Conservation (phyloP, 2,797 vertebrate genomes). For the Morus bassanus region DNA sequence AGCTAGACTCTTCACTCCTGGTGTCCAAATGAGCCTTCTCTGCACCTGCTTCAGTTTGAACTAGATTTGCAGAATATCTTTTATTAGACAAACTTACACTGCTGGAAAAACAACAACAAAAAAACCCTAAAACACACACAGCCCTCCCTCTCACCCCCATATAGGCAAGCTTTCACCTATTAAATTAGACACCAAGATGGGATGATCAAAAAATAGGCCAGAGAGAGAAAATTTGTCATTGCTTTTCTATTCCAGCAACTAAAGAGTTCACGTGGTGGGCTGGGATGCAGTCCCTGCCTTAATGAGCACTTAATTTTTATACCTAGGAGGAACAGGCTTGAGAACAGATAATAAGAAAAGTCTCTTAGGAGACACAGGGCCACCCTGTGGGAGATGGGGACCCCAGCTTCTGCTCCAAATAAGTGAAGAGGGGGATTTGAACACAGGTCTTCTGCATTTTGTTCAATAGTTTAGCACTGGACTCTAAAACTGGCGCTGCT, state of each 20-base stretch:
- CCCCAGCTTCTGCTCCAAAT: not conserved
- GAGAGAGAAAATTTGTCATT: not conserved
- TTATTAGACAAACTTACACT: not conserved
- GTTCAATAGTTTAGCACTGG: not conserved
- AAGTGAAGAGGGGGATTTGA: not conserved
- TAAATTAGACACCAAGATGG: not conserved
- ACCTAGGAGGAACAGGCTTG: not conserved
- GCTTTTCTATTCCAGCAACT: not conserved
- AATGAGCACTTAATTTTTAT: not conserved
- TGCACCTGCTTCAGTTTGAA: not conserved
- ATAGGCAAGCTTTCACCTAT: not conserved
- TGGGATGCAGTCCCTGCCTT: not conserved
- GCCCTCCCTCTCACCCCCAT: rapidly evolving
- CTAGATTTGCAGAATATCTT: not conserved
- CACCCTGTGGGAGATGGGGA: not conserved
- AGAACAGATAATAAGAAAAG: not conserved
- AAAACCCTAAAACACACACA: not conserved
- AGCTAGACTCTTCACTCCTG: not conserved
- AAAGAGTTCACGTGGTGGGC: not conserved
- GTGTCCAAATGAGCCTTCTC: not conserved
- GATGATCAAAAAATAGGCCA: not conserved
- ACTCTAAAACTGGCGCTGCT: not conserved
- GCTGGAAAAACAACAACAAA: not conserved
- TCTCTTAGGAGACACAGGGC: not conserved
- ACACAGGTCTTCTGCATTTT: not conserved